These are phyloP conservation scores for Melanostoma scalare DNA, from an alignment of 2,888 invertebrate species.

Conservation along the genomic window DNA sequence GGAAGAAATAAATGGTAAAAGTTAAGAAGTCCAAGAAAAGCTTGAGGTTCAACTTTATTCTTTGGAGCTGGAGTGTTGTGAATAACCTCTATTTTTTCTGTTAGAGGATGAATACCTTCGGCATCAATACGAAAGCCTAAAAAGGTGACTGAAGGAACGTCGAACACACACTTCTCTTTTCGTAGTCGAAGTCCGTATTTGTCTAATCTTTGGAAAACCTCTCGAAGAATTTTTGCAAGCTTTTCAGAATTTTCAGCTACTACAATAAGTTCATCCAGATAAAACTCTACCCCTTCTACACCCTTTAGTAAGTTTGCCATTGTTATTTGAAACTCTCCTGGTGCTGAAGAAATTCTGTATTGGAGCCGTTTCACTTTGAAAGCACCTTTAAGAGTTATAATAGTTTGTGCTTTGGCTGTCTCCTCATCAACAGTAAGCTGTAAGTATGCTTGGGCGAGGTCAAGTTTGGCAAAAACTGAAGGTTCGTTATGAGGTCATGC, in stretches of 20 bases:
- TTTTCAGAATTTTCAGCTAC: constrained; percentile 51
- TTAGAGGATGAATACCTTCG: no score
- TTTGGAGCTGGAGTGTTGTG: no score
- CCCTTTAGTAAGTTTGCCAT: constrained; percentile 41
- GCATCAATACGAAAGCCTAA: no score
- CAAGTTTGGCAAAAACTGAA: constrained; percentile 77
- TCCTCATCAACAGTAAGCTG: constrained; percentile 77
- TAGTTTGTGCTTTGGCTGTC: constrained; percentile 75
- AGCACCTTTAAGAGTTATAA: background rate
- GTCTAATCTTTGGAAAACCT: constrained; percentile 35
- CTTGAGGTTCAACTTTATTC: no score
- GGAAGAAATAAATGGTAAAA: no score
- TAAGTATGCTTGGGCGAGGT: constrained; percentile 78
- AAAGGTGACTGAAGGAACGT: background rate
- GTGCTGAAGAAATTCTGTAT: constrained; percentile 15
- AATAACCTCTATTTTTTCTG: no score
- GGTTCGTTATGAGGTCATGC: no score
- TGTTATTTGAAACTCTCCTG: constrained; percentile 60
- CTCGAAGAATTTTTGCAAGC: constrained; percentile 28
- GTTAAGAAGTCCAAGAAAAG: no score
- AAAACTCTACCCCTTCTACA: constrained; percentile 53
- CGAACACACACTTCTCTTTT: background rate
- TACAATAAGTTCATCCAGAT: constrained; percentile 61
- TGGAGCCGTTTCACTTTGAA: no score
- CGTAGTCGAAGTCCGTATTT: constrained; percentile 42